phyloP scores from a whole-genome alignment of 2,888 invertebrate species.

The Noctua pronuba region DNA sequence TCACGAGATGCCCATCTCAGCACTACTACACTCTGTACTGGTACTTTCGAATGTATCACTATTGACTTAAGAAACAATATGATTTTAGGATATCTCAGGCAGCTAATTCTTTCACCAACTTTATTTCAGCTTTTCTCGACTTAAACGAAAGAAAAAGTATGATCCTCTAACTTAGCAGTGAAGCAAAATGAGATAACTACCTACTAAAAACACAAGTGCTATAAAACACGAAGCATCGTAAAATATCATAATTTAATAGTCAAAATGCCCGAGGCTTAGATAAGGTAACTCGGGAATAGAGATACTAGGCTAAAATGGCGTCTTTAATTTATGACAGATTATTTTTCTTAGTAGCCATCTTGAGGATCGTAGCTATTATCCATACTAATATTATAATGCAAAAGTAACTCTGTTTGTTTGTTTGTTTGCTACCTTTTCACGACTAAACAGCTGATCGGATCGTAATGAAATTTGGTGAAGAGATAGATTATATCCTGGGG shows the following conservation, averaged over 20 bases:
- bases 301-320: conserved; percentile 37
- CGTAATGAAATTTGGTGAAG: no score
- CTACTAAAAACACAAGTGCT: conserved; percentile 40
- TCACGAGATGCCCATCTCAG: no score
- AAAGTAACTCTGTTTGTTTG: no score
- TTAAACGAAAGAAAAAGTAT: neutral
- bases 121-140: neutral
- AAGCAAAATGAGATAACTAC: conserved; percentile 39
- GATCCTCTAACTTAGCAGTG: conserved; percentile 10
- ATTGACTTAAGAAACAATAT: neutral
- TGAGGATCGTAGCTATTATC: conserved; percentile 13
- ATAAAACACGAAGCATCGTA: conserved; percentile 46
- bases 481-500: no score
- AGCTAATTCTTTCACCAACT: neutral
- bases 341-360: conserved; percentile 44
- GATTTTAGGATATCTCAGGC: neutral
- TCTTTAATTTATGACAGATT: conserved; percentile 45
- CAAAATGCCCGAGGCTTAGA: conserved; percentile 65
- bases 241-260: conserved; percentile 49
- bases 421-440: no score
- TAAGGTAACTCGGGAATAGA: conserved; percentile 57
- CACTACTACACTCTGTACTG: no score
- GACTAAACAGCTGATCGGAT: no score
- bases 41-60: neutral
- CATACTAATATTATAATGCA: no score